phyloP scores from a whole-genome alignment of 2,797 vertebrate species.

The Amblyopsis hoosieri region DNA sequence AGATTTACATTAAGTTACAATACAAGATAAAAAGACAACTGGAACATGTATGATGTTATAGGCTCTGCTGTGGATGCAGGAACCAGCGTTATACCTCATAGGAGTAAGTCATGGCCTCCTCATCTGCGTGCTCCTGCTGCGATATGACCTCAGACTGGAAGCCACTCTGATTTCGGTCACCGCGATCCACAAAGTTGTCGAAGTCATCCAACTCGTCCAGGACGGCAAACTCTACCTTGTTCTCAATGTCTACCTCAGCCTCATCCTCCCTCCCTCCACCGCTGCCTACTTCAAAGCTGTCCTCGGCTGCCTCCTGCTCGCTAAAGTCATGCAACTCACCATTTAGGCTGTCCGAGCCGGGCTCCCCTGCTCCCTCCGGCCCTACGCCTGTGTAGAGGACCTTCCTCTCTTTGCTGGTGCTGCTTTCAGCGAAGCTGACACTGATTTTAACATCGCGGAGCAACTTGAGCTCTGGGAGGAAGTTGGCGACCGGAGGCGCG shows the following conservation, averaged over 20 bases:
- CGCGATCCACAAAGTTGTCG: conserved; percentile 94
- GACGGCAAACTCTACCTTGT: conserved; percentile 98
- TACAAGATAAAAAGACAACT: neutral
- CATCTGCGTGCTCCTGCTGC: conserved; percentile 92
- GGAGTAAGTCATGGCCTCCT: conserved; percentile 83
- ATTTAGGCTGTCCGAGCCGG: conserved; percentile 81
- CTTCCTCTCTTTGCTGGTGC: conserved; percentile 94
- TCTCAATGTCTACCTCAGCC: conserved; percentile 88
- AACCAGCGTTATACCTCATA: conserved; percentile 87
- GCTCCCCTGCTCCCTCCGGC: conserved; percentile 76
- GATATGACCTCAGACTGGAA: conserved; percentile 92
- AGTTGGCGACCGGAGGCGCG: conserved; percentile 90
- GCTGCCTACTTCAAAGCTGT: conserved; percentile 77
- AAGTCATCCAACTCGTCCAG: conserved; percentile 98
- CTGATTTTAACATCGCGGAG: conserved; percentile 98
- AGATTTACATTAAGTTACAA: too few species aligned
- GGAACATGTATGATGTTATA: neutral
- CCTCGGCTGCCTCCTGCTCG: conserved; percentile 76
- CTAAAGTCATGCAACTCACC: conserved; percentile 87
- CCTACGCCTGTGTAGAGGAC: conserved; percentile 93
- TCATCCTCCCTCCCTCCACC: conserved; percentile 72
- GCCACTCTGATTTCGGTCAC: conserved; percentile 85
- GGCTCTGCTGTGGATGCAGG: conserved; percentile 6
- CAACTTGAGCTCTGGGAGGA: conserved; percentile 94
- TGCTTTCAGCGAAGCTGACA: conserved; percentile 94